Percentiles rank a stretch among this genome's conserved stretches.
Conservation (phyloP, 2,113 vertebrate species). For the Vulpes vulpes region DNA sequence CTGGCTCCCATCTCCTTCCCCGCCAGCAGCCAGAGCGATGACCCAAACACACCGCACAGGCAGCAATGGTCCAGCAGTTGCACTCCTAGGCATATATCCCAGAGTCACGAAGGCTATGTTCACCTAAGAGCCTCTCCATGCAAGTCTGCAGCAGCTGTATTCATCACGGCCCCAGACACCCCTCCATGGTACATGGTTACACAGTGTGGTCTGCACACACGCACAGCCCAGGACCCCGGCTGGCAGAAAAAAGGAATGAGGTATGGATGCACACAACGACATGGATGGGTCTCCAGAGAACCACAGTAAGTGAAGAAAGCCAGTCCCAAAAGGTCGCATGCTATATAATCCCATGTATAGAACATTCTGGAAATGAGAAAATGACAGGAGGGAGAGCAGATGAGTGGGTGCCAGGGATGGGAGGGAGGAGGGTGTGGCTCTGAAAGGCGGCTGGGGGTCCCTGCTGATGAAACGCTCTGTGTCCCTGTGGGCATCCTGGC, state of each 20-base stretch:
- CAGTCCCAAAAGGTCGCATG: not conserved
- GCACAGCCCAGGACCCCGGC: not conserved
- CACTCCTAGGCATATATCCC: not conserved
- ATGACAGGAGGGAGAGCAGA: not conserved
- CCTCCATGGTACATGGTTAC: fast-evolving
- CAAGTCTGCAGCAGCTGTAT: fast-evolving
- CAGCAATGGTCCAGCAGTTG: fast-evolving
- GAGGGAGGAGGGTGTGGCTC: not conserved
- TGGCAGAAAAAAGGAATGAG: not conserved
- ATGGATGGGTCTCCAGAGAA: not conserved
- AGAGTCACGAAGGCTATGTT: not conserved
- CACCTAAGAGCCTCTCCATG: not conserved
- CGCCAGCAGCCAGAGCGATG: not conserved
- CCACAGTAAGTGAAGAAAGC: fast-evolving
- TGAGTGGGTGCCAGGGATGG: too few relatives aligned
- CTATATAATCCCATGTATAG: fast-evolving
- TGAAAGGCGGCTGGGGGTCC: not conserved
- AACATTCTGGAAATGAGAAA: not conserved
- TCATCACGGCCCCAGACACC: not conserved
- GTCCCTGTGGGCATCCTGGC: fast-evolving
- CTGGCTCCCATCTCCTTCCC: not conserved
- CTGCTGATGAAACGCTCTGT: not conserved
- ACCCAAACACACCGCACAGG: not conserved
- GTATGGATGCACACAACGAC: not conserved
- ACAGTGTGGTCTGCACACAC: not conserved